Conservation (phyloP, 2,888 invertebrate genomes). For the Drosophila eohydei region DNA sequence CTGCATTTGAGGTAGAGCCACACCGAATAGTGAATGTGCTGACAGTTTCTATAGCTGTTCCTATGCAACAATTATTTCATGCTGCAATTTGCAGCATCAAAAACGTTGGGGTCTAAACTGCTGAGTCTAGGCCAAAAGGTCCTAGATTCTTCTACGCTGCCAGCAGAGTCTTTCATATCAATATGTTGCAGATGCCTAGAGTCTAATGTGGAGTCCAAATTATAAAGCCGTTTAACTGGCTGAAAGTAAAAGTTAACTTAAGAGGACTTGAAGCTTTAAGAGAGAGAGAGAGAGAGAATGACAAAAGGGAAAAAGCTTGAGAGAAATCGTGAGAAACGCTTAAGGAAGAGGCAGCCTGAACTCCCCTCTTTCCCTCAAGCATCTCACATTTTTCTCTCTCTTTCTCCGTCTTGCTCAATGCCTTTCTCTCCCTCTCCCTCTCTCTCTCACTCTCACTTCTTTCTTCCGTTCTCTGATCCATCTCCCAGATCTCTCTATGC, state of each 20-base stretch:
- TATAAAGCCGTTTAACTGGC: neutral
- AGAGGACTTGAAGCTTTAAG: neutral
- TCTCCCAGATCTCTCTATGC: neutral
- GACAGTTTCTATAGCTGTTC: no score
- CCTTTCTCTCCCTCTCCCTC: neutral
- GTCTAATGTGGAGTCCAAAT: neutral
- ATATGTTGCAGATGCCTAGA: neutral
- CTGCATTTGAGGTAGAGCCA: neutral
- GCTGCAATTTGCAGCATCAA: no score
- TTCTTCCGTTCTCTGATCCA: neutral
- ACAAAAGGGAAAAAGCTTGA: neutral
- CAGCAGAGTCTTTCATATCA: neutral
- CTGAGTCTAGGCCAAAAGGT: neutral
- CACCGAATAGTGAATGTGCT: slow-evolving; percentile 38
- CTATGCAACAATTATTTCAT: neutral
- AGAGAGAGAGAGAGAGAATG: neutral
- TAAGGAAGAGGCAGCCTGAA: neutral
- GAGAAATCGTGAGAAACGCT: neutral
- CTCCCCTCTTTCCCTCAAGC: neutral
- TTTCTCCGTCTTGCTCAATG: neutral
- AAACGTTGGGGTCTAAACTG: neutral
- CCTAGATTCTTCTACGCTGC: neutral
- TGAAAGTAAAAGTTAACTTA: neutral
- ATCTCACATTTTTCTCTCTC: neutral
- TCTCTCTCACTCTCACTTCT: neutral